Base-by-base conservation (phyloP, 2,888 invertebrate genomes). In the Machimus rusticus region DNA sequence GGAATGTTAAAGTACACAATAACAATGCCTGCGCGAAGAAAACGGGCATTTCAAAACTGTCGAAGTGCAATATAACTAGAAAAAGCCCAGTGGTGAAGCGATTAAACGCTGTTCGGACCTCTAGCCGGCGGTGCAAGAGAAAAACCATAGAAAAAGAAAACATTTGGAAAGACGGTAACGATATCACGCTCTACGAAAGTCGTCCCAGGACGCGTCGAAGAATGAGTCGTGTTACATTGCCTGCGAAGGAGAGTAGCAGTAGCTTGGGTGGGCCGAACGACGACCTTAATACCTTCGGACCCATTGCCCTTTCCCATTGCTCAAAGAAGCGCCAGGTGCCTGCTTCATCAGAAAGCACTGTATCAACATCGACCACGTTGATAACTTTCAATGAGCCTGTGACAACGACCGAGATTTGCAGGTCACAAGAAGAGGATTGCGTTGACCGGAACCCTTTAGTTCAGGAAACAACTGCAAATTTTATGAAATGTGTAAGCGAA, bases 141-240 rank as follows among this genome's bases (percentile, higher is more conserved):
- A 84, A 88, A 87, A 86, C 51, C 34, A 89, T 88, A 8, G 90
- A 89, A 87, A 90, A 90, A 66, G 90, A 90, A 78, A 90, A 90
- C 87, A 89, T 90, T 76, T 90, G 90, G 90, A 90, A 90, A 23
- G 89, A 90, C 87, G 87, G 51, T 14, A 88, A 82, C 16, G 51
- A 43, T 2, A n/a, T 74, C 1, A 77, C 37, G 9, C 23, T 86
- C 2, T 39, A 66, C 14, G 79, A 79, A 66, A 37, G 66, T 79
- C 4, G 86, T 82, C n/a, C 89, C 88, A 23, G 84, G 88, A 9
- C 87, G 85, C 23, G 87, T 87, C 2, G 88, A 34, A 81, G 55
- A 31, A 51, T 14, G 31, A 31, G 9, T 14, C 39, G 51, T 66
- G 86, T 86, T 74, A 8, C 46, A 4, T 23, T 79, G 55, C 84